Percentiles rank a stretch among this genome's conserved stretches.
These are phyloP conservation scores for Podilymbus podiceps DNA, from an alignment of 2,113 vertebrate genomes.

Conservation along the genomic window DNA sequence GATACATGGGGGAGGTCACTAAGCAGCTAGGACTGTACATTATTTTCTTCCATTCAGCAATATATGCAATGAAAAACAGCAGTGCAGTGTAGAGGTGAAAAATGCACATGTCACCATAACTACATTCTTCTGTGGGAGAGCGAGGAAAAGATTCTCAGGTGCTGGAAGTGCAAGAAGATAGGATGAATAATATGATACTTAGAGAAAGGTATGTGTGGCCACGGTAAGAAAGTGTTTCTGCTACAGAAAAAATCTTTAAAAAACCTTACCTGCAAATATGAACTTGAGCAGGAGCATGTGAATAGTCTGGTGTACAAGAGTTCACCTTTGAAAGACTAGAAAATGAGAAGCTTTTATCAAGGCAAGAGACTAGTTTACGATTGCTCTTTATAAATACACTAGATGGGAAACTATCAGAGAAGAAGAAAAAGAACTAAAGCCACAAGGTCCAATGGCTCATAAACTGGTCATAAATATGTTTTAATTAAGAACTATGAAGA, in stretches of 20 bases:
- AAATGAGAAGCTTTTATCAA: background rate
- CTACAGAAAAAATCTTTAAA: background rate
- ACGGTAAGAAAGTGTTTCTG: background rate
- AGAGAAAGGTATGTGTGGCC: background rate
- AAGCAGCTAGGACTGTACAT: constrained; percentile 26
- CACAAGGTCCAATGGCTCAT: background rate
- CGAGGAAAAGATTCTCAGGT: background rate
- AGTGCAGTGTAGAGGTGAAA: background rate
- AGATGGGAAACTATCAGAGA: background rate
- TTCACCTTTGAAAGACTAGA: background rate
- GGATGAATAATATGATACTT: background rate
- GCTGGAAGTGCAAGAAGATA: background rate
- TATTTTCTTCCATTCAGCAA: constrained; percentile 52
- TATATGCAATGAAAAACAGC: constrained; percentile 9
- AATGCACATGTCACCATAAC: constrained; percentile 19
- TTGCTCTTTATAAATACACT: background rate
- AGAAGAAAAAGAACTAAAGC: background rate
- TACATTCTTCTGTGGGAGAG: background rate
- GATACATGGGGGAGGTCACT: constrained; percentile 24
- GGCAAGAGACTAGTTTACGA: background rate
- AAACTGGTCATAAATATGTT: background rate
- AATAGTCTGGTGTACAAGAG: background rate
- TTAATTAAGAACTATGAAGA: background rate
- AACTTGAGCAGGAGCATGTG: background rate
- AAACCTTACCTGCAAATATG: background rate